Evolutionary conservation across 2,113 vertebrate genomes (phyloP).

Genomic region (Catharus fuscescens): DNA sequence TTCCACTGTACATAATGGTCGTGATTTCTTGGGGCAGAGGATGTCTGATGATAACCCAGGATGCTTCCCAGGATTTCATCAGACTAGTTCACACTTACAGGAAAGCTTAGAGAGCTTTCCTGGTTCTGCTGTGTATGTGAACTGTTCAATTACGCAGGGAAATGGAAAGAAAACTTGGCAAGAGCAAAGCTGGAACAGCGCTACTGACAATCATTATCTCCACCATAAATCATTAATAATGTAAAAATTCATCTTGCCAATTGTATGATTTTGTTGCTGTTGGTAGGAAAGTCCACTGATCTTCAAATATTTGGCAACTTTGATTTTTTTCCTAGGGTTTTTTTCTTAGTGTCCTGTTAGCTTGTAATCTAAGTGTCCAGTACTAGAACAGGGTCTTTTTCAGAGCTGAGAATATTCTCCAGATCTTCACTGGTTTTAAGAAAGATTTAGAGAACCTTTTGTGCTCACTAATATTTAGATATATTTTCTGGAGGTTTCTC

Average conservation of each 20-base stretch:
- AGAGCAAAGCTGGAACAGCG: not conserved
- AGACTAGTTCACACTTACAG: not conserved
- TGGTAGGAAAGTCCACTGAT: not conserved
- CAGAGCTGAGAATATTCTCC: not conserved
- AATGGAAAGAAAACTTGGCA: not conserved
- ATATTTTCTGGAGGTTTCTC: not conserved
- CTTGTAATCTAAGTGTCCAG: not conserved
- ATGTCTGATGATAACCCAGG: not conserved
- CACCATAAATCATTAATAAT: not conserved
- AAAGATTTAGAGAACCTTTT: not conserved
- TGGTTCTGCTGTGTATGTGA: not conserved
- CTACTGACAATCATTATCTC: not conserved
- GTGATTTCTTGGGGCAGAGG: not conserved
- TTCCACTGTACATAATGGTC: not conserved
- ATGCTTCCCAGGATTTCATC: not conserved
- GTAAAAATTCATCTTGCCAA: not conserved
- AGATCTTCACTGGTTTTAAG: not conserved
- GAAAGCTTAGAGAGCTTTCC: not conserved
- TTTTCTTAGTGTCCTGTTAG: not conserved
- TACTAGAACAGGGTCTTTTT: not conserved
- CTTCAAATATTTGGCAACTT: not conserved
- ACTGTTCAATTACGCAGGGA: rapidly evolving
- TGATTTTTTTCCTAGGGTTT: not conserved
- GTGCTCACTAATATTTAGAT: not conserved
- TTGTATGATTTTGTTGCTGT: not conserved